Percentiles rank a stretch among this genome's conserved stretches.
phyloP scores from a whole-genome alignment of 1,140 invertebrate species.

The Ruditapes philippinarum region DNA sequence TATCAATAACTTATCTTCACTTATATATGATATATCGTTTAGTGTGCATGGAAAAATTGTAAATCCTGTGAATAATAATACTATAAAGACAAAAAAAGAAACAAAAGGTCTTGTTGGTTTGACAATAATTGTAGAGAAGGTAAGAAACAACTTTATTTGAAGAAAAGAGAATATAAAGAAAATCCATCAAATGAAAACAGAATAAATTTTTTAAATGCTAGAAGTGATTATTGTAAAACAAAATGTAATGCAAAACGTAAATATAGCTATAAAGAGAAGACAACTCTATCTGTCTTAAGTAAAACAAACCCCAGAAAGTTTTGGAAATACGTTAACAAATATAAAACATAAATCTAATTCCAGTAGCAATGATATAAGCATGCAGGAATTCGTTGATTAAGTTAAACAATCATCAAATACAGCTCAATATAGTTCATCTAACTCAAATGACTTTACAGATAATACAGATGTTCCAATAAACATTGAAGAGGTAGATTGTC shows the following conservation, averaged over 20 bases:
- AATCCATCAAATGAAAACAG: neutral
- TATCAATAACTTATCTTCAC: neutral
- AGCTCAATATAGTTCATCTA: neutral
- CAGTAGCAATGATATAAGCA: neutral
- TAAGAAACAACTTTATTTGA: neutral
- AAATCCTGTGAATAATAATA: no score
- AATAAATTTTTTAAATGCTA: neutral
- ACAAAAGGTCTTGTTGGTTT: neutral
- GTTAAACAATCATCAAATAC: conserved; percentile 24
- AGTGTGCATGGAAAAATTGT: neutral
- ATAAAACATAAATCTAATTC: conserved; percentile 17
- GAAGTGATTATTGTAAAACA: conserved; percentile 7
- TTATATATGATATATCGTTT: conserved; percentile 41
- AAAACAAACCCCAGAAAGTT: neutral
- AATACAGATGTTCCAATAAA: neutral
- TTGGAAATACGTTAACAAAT: conserved; percentile 7
- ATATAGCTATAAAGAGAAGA: neutral
- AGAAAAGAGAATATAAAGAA: neutral
- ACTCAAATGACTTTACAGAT: neutral
- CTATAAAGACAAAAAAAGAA: neutral
- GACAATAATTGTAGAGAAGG: neutral
- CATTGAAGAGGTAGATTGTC: neutral
- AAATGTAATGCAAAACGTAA: conserved; percentile 2
- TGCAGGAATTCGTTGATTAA: conserved; percentile 24
- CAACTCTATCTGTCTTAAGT: neutral